Base-by-base conservation (phyloP, 2,888 invertebrate genomes). In the Meloe dianella region DNA sequence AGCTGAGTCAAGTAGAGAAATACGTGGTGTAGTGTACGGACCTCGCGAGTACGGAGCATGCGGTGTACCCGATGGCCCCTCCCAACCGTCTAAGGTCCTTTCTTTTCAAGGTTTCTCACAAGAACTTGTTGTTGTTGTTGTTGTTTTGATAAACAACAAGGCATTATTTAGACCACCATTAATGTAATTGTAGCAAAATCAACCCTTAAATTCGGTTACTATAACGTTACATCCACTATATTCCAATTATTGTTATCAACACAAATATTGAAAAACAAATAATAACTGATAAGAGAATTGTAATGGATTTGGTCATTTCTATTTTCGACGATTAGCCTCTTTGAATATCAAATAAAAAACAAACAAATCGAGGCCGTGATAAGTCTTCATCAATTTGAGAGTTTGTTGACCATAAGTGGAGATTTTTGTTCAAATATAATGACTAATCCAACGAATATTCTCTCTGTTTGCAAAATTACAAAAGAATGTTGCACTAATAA, bases 11-110 rank as follows among this genome's bases (percentile, higher is more conserved):
- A 57, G 32, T 57, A 20, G 17, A 57, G 20, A 57, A n/a, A 51
- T 51, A 51, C 51, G 51, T 51, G 51, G 51, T 51, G 51, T 2
- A 12, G 10, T 24, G 22, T 8, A 20, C 17, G 9, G 47, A 10
- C 17, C 47, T 20, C 47, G 22, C 51, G 24, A 51, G 22, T 24
- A 51, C 51, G 51, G 51, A 51, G 51, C 51, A 51, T 51, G 51
- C 51, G 51, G 51, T 51, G 47, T 47, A 20, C 9, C 10, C 9
- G 20, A 47, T 47, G 47, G 51, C 51, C 51, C 51, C 51, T 51
- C 51, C 51, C 51, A 51, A 51, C 6, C 47, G 20, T 47, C 47
- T 20, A 22, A 24, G 22, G 51, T 51, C 24, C 51, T 51, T 51
- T 51, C 51, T 51, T 22, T 51, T 51, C 51, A 51, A 51, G 51